Percentiles rank a stretch among this genome's conserved stretches.
phyloP scores from a whole-genome alignment of 2,888 invertebrate species.

The Epiblema foenella region DNA sequence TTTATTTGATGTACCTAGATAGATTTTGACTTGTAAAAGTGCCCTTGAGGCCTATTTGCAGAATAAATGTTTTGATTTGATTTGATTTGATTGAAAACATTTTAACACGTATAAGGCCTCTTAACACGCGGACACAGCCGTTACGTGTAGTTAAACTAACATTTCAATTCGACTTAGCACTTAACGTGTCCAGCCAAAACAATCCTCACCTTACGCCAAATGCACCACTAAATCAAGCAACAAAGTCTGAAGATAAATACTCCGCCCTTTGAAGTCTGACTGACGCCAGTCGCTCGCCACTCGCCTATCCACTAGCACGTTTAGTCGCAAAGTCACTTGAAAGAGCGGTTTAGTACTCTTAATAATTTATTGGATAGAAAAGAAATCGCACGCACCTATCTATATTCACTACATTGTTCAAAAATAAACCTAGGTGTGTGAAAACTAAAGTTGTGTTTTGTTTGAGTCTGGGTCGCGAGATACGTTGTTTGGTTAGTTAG shows the following conservation, averaged over 20 bases:
- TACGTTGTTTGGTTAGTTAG: slow-evolving; percentile 2
- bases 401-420: not conserved
- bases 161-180: slow-evolving; percentile 22
- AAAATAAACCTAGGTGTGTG: not conserved
- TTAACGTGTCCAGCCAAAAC: slow-evolving; percentile 35
- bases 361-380: slow-evolving; percentile 36
- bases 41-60: too few species aligned
- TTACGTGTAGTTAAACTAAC: slow-evolving; percentile 2
- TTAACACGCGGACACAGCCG: not conserved
- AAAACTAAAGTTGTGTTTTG: not conserved
- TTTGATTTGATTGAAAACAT: too few species aligned
- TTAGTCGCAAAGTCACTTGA: slow-evolving; percentile 43
- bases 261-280: slow-evolving; percentile 39
- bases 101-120: too few species aligned
- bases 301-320: slow-evolving; percentile 41
- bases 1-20: too few species aligned
- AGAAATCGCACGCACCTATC: not conserved
- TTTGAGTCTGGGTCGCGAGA: not conserved
- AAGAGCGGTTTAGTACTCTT: slow-evolving; percentile 38
- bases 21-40: too few species aligned
- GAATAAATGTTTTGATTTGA: too few species aligned
- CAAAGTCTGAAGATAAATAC: slow-evolving; percentile 73
- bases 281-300: slow-evolving; percentile 38
- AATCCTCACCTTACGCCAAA: slow-evolving; percentile 22
- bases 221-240: slow-evolving; percentile 49